Percentiles rank a stretch among this genome's conserved stretches.
These are phyloP conservation scores for Carassius carassius DNA, from an alignment of 2,113 vertebrate species.

Conservation along the genomic window DNA sequence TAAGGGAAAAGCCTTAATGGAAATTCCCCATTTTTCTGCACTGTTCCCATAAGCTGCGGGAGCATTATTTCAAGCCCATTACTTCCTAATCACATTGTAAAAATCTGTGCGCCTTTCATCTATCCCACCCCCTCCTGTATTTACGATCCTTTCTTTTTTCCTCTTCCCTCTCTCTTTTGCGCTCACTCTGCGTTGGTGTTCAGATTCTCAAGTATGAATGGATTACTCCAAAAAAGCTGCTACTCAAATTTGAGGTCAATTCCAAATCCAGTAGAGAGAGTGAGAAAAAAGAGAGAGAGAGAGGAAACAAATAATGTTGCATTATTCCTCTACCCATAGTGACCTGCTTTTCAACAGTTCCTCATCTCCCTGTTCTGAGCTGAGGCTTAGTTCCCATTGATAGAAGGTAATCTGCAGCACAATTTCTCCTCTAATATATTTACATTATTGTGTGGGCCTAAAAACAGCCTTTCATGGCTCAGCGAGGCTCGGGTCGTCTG, in stretches of 20 bases:
- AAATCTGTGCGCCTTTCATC: slow-evolving; percentile 74
- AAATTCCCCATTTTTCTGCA: slow-evolving; percentile 65
- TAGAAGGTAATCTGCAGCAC: slow-evolving; percentile 64
- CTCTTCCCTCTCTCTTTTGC: slow-evolving; percentile 57
- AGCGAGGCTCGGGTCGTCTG: slow-evolving; percentile 28
- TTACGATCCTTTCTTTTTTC: slow-evolving; percentile 61
- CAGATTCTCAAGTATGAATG: slow-evolving; percentile 69
- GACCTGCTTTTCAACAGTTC: slow-evolving; percentile 62
- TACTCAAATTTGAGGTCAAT: slow-evolving; percentile 77
- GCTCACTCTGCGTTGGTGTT: slow-evolving; percentile 63
- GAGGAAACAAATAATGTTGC: slow-evolving; percentile 66
- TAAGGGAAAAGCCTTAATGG: slow-evolving; percentile 51
- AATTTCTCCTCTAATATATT: slow-evolving; percentile 61
- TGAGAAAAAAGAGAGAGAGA: slow-evolving; percentile 52
- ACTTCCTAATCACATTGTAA: slow-evolving; percentile 76
- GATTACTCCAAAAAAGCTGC: slow-evolving; percentile 79
- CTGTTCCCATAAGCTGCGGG: slow-evolving; percentile 56
- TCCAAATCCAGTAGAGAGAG: slow-evolving; percentile 69
- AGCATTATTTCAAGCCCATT: slow-evolving; percentile 70
- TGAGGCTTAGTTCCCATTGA: slow-evolving; percentile 63
- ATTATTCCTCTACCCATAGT: slow-evolving; percentile 64
- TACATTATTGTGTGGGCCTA: slow-evolving; percentile 60
- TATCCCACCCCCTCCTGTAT: slow-evolving; percentile 68
- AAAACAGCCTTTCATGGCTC: slow-evolving; percentile 45
- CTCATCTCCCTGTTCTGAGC: slow-evolving; percentile 58